Percentiles rank a stretch among this genome's conserved stretches.
These are phyloP conservation scores for Paguma larvata DNA, from an alignment of 2,797 vertebrate species.

Conservation along the genomic window DNA sequence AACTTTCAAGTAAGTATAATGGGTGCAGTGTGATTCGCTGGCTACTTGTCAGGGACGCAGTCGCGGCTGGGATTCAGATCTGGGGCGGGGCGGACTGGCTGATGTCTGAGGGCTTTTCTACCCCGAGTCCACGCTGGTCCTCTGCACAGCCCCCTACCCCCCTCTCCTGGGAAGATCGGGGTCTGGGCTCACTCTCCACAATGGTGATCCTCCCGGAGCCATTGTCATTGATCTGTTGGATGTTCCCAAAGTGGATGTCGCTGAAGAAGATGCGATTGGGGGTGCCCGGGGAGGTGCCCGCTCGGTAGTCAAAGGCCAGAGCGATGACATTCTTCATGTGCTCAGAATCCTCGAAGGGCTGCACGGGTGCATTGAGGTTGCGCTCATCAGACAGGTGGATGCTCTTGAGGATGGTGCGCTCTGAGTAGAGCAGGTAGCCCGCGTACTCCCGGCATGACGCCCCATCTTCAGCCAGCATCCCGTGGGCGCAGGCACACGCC, in stretches of 20 bases:
- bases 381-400: conserved; percentile 98
- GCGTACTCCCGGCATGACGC: conserved; percentile 96
- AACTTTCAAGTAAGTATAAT: neutral
- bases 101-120: neutral
- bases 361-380: conserved; percentile 97
- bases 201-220: conserved; percentile 95
- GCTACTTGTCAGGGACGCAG: accelerated
- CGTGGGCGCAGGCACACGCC: conserved; percentile 97
- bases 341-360: conserved; percentile 97
- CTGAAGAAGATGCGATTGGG: conserved; percentile 97
- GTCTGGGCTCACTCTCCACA: conserved; percentile 95
- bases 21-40: neutral
- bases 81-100: neutral
- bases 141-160: accelerated
- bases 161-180: neutral
- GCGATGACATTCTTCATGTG: conserved; percentile 99
- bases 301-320: conserved; percentile 95
- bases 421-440: conserved; percentile 97
- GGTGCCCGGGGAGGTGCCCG: conserved; percentile 91
- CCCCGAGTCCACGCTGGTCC: accelerated
- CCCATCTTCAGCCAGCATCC: conserved; percentile 95
- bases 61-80: neutral
- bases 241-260: conserved; percentile 99
- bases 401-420: conserved; percentile 98
- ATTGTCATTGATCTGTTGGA: conserved; percentile 97